Evolutionary conservation across 2,113 vertebrate species (phyloP).

Genomic region (Desmodus rotundus): DNA sequence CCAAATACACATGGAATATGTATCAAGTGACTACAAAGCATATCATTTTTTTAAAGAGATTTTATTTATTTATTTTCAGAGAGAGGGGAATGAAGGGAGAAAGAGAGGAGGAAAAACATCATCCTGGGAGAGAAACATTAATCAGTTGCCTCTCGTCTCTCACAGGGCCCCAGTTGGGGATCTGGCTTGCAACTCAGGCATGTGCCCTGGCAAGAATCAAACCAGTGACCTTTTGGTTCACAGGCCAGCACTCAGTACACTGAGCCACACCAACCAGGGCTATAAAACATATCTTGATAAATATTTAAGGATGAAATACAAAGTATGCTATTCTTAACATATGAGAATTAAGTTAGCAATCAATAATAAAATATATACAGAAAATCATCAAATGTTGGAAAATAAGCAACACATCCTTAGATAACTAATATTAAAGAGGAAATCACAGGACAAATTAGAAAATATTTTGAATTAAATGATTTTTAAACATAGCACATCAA

Average conservation of each 20-base stretch:
- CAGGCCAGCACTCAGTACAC: too few species aligned
- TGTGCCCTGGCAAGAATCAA: too few species aligned
- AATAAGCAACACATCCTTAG: background rate
- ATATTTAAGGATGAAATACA: background rate
- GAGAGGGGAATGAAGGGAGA: too few species aligned
- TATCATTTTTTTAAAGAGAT: too few species aligned
- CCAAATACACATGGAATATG: background rate
- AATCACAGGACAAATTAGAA: background rate
- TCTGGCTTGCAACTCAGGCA: too few species aligned
- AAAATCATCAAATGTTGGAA: background rate
- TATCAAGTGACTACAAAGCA: background rate
- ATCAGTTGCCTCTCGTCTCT: too few species aligned
- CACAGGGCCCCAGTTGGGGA: too few species aligned
- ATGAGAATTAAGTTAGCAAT: background rate
- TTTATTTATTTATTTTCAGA: too few species aligned
- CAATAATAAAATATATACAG: background rate
- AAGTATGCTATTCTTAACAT: background rate
- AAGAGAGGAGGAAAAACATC: too few species aligned
- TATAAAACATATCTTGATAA: background rate
- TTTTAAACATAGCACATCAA: background rate
- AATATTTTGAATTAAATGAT: background rate
- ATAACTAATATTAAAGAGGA: background rate
- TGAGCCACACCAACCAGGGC: too few species aligned
- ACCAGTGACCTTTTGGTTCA: too few species aligned
- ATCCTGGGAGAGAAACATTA: too few species aligned